Percentiles rank a stretch among this genome's conserved stretches.
Conservation (phyloP, 2,888 invertebrate species). For the Eupithecia inturbata region DNA sequence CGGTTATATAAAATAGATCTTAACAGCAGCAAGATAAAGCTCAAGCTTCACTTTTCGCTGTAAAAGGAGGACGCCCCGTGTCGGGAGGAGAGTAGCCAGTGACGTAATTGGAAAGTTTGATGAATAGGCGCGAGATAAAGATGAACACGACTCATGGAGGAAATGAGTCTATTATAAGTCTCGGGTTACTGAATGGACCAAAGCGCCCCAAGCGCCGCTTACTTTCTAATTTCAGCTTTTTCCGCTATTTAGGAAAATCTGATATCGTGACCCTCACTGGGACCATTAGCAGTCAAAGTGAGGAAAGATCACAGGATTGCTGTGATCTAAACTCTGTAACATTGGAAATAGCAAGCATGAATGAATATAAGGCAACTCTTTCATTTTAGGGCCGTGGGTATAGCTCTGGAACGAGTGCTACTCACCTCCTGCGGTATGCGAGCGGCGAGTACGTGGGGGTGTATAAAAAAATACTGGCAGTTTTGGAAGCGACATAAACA, state of each 20-base stretch:
- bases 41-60: neutral
- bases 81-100: neutral
- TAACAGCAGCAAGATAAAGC: slow-evolving; percentile 1
- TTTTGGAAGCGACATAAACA: neutral
- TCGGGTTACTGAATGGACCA: slow-evolving; percentile 25
- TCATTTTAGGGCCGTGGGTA: neutral
- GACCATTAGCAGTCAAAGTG: neutral
- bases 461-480: neutral
- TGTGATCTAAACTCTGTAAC: neutral
- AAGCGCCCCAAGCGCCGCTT: slow-evolving; percentile 20
- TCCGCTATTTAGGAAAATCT: slow-evolving; percentile 11
- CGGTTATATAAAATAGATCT: neutral
- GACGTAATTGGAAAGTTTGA: slow-evolving; percentile 38
- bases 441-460: neutral
- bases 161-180: slow-evolving; percentile 38
- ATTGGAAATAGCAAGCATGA: neutral
- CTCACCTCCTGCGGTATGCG: neutral
- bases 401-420: too few relatives aligned
- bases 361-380: neutral
- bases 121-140: slow-evolving; percentile 42
- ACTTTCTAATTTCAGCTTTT: slow-evolving; percentile 38
- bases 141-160: slow-evolving; percentile 36
- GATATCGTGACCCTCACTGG: neutral
- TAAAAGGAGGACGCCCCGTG: neutral
- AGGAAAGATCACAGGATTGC: neutral